phyloP scores from a whole-genome alignment of 1,140 invertebrate species.

The Rhizoglyphus robini region DNA sequence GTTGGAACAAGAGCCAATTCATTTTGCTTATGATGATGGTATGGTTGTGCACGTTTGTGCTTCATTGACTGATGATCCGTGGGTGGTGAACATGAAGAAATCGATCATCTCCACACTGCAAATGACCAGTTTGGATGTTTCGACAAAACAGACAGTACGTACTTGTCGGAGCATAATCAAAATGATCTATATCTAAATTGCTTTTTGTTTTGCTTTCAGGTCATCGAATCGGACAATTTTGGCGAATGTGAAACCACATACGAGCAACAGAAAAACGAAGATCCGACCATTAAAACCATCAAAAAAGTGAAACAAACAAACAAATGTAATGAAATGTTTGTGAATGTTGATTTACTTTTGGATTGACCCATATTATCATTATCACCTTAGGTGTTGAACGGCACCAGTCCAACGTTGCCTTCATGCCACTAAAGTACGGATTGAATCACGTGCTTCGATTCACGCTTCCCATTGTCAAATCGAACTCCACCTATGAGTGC shows the following conservation, averaged over 20 bases:
- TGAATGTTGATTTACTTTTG: neutral
- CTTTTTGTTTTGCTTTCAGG: neutral
- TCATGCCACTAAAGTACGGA: conserved; percentile 15
- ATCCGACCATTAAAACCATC: neutral
- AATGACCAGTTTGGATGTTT: neutral
- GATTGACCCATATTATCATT: neutral
- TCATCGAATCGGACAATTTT: conserved; percentile 18
- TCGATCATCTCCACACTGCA: conserved; percentile 20
- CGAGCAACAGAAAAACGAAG: neutral
- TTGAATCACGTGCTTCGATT: neutral
- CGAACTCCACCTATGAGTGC: conserved; percentile 4
- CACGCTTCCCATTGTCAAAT: neutral
- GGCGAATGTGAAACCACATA: conserved; percentile 21
- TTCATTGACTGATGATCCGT: neutral
- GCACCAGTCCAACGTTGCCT: neutral
- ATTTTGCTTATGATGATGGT: conserved; percentile 17
- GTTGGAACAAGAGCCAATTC: neutral
- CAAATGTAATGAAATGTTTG: conserved; percentile 19
- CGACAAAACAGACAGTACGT: neutral
- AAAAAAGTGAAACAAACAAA: conserved; percentile 1
- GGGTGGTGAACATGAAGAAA: conserved; percentile 21
- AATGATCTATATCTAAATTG: neutral
- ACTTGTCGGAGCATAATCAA: no score
- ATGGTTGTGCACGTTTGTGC: conserved; percentile 10
- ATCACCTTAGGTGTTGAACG: neutral